phyloP scores from a whole-genome alignment of 2,797 vertebrate species.

The Setipinna tenuifilis region DNA sequence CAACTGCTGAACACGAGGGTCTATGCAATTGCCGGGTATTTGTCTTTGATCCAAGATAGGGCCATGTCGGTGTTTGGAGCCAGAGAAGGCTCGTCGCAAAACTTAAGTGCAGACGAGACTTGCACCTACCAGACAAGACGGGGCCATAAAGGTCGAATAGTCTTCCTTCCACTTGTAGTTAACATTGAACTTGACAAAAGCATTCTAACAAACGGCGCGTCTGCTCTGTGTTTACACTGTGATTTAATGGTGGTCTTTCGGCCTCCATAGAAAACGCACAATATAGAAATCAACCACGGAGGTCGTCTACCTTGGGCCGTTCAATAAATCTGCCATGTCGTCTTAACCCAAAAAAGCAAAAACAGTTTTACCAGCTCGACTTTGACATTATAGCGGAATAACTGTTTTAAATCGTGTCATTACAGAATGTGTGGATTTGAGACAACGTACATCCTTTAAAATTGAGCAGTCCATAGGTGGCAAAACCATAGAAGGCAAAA shows the following conservation, averaged over 20 bases:
- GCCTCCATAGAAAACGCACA: slow-evolving; percentile 62
- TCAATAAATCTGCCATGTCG: slow-evolving; percentile 59
- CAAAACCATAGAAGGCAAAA: not conserved
- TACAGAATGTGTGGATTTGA: not conserved
- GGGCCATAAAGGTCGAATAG: slow-evolving; percentile 40
- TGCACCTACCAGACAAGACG: slow-evolving; percentile 25
- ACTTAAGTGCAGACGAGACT: not conserved
- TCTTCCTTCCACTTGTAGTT: slow-evolving; percentile 59
- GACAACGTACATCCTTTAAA: not conserved
- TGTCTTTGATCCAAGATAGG: not conserved
- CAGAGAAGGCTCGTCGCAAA: not conserved
- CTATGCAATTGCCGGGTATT: not conserved
- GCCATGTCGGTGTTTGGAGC: not conserved
- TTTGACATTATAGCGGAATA: slow-evolving; percentile 4
- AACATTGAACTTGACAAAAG: slow-evolving; percentile 74
- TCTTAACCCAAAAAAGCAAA: not conserved
- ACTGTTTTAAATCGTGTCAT: not conserved
- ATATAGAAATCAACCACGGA: slow-evolving; percentile 50
- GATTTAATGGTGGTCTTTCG: slow-evolving; percentile 58
- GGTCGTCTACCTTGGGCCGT: slow-evolving; percentile 47
- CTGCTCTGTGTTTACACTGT: slow-evolving; percentile 66
- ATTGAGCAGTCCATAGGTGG: not conserved
- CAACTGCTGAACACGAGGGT: not conserved
- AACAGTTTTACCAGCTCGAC: not conserved
- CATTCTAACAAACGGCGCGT: slow-evolving; percentile 58